Conservation (phyloP, 1,140 invertebrate species). For the Drosophila lacteicornis region DNA sequence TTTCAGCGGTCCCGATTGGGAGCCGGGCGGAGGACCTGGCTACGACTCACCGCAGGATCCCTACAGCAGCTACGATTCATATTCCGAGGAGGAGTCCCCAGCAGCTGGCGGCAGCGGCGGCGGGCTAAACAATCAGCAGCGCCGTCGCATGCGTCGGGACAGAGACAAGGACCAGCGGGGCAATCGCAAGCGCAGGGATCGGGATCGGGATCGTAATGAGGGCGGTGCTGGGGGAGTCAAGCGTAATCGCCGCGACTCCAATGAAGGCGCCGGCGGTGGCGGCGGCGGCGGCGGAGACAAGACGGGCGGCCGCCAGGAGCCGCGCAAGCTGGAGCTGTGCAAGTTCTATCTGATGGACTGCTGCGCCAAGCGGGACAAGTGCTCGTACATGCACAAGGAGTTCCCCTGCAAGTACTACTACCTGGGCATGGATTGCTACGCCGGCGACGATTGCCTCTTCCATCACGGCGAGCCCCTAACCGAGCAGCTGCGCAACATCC, state of each 20-base stretch:
- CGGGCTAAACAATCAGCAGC: conserved; percentile 51
- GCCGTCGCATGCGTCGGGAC: conserved; percentile 71
- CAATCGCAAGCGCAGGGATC: conserved; percentile 71
- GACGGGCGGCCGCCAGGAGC: conserved; percentile 87
- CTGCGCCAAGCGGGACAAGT: conserved; percentile 97
- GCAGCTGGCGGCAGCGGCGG: conserved; percentile 62
- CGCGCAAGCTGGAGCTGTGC: conserved; percentile 96
- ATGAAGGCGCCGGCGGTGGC: conserved; percentile 21
- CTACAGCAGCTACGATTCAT: conserved; percentile 86
- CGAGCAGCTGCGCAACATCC: conserved; percentile 89
- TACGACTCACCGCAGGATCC: conserved; percentile 85
- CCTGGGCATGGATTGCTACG: conserved; percentile 93
- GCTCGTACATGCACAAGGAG: conserved; percentile 98
- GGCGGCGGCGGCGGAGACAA: conserved; percentile 86
- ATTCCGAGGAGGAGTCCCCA: conserved; percentile 74
- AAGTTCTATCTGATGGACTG: conserved; percentile 98
- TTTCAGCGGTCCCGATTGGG: too few relatives aligned
- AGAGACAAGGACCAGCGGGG: conserved; percentile 44
- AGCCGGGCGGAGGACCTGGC: conserved; percentile 11
- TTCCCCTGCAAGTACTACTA: conserved; percentile 99
- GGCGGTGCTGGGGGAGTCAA: conserved; percentile 68
- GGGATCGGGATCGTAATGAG: conserved; percentile 68
- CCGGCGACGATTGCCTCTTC: conserved; percentile 95
- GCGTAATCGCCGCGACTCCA: conserved; percentile 65
- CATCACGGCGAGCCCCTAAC: conserved; percentile 94